phyloP scores from a whole-genome alignment of 1,140 invertebrate species.

The Caenorhabditis latens region DNA sequence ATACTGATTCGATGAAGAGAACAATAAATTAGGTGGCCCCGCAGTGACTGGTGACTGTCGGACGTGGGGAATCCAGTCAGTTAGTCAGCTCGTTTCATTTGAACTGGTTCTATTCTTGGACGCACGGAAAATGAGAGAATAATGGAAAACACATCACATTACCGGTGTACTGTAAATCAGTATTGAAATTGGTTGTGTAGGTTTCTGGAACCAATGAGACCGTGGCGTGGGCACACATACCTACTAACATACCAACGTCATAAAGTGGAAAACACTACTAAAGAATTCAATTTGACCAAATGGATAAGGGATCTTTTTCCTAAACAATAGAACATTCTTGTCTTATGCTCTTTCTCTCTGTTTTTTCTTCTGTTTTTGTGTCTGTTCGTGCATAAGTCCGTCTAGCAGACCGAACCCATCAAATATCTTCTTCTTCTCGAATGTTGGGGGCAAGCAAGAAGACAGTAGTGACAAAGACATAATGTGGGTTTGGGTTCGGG shows the following conservation, averaged over 20 bases:
- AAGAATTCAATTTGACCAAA: slow-evolving; percentile 39
- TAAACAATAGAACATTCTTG: not conserved
- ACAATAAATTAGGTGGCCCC: slow-evolving; percentile 35
- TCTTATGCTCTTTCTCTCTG: not conserved
- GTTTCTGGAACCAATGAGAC: no score
- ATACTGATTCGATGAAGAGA: slow-evolving; percentile 28
- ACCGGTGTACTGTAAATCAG: no score
- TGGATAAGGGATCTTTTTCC: not conserved
- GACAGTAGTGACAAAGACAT: slow-evolving; percentile 55
- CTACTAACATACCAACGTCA: no score
- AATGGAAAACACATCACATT: no score
- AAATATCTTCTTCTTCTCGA: slow-evolving; percentile 1
- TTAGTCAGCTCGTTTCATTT: not conserved
- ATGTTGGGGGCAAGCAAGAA: not conserved
- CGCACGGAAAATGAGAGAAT: no score
- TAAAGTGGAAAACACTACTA: slow-evolving; percentile 1
- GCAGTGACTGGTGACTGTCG: not conserved
- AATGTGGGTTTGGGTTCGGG: slow-evolving; percentile 55
- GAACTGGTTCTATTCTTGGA: not conserved
- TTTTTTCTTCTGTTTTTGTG: slow-evolving; percentile 37
- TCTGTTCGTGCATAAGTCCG: slow-evolving; percentile 44
- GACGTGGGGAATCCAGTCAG: not conserved
- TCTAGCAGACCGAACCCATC: slow-evolving; percentile 1
- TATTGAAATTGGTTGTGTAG: no score
- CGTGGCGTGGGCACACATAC: no score